Percentiles rank a stretch among this genome's conserved stretches.
Conservation (phyloP, 2,888 invertebrate genomes). For the Xestia c-nigrum region DNA sequence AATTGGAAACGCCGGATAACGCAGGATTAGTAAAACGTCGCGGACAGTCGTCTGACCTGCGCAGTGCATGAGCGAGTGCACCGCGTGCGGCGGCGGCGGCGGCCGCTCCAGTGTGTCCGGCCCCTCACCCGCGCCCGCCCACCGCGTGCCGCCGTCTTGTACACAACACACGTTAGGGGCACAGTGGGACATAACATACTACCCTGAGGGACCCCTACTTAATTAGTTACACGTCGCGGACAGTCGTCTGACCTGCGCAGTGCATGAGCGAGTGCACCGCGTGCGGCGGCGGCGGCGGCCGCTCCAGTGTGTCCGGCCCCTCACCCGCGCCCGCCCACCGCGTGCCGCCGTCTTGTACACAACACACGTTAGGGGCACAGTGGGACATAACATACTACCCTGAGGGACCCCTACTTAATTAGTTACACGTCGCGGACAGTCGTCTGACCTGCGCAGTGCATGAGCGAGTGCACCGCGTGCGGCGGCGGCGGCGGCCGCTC, state of each 20-base stretch:
- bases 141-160: constrained; percentile 87
- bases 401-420: neutral
- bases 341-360: constrained; percentile 86
- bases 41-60: constrained; percentile 90
- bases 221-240: neutral
- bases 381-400: neutral
- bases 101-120: constrained; percentile 92
- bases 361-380: neutral
- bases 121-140: constrained; percentile 77
- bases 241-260: constrained; percentile 92
- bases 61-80: constrained; percentile 94
- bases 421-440: neutral
- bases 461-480: constrained; percentile 91
- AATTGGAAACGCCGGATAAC: constrained; percentile 29
- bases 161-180: neutral
- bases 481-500: constrained; percentile 94
- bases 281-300: constrained; percentile 93
- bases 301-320: constrained; percentile 90
- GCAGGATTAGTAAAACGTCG: neutral
- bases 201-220: constrained; percentile 17
- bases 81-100: constrained; percentile 92
- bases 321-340: constrained; percentile 77
- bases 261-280: constrained; percentile 93
- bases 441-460: constrained; percentile 95
- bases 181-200: neutral